Evolutionary conservation across 1,140 invertebrate species (phyloP).

Genomic region (Asbolus verrucosus): DNA sequence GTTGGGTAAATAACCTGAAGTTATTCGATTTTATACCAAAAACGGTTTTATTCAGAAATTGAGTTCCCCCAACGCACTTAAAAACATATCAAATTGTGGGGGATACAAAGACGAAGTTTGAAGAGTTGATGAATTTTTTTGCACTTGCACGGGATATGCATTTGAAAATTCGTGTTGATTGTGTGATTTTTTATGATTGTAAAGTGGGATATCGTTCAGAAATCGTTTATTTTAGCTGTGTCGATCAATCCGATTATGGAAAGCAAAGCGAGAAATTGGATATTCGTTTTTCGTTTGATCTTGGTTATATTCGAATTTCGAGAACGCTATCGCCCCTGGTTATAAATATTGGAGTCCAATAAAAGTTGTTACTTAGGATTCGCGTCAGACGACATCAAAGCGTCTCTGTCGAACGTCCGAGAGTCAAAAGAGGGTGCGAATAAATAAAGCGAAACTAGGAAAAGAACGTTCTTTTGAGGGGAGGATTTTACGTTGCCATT

Average conservation of each 20-base stretch:
- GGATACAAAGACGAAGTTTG: not conserved
- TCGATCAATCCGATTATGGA: conserved; percentile 23
- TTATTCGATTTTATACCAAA: conserved; percentile 59
- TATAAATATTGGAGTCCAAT: conserved; percentile 65
- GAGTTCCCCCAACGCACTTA: conserved; percentile 47
- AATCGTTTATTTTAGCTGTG: conserved; percentile 17
- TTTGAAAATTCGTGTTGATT: conserved; percentile 12
- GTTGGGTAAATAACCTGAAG: conserved; percentile 58
- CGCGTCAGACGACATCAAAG: conserved; percentile 60
- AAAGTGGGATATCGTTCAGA: not conserved
- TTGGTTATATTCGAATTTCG: conserved; percentile 56
- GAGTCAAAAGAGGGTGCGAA: conserved; percentile 52
- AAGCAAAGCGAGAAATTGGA: conserved; percentile 54
- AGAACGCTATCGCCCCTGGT: conserved; percentile 51
- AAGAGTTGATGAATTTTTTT: conserved; percentile 6
- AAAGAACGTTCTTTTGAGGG: conserved; percentile 4
- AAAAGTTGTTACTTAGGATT: conserved; percentile 65
- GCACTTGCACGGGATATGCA: not conserved
- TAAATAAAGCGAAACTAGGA: conserved; percentile 49
- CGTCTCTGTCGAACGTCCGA: conserved; percentile 42
- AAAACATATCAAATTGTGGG: conserved; percentile 47
- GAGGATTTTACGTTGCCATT: not conserved
- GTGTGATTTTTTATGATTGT: too few species aligned
- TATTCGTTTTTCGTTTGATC: conserved; percentile 58
- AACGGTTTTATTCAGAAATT: conserved; percentile 53